A percentile compares a stretch with the other conserved stretches of the same genome.
Evolutionary conservation across 2,797 vertebrate genomes (phyloP).

Genomic region (Notolepis coatsorum): DNA sequence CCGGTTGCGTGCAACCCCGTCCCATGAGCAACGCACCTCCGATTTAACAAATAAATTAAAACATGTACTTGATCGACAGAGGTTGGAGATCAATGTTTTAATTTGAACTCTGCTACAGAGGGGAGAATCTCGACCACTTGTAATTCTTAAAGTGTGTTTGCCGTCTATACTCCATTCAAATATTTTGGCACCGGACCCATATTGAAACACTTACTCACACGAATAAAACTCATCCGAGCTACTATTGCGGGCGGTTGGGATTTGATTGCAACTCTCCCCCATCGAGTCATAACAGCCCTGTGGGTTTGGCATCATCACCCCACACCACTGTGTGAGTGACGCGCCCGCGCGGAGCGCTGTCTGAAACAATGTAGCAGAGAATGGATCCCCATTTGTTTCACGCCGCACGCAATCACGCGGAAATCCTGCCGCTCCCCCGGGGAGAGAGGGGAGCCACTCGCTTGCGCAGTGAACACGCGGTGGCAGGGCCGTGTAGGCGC

Average conservation of each 20-base stretch:
- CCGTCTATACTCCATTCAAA: background rate
- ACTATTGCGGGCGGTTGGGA: background rate
- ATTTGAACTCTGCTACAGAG: too few relatives aligned
- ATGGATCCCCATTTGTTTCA: background rate
- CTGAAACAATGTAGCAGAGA: background rate
- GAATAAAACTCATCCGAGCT: background rate
- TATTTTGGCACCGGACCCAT: background rate
- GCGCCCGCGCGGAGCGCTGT: too few relatives aligned
- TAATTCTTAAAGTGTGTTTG: too few relatives aligned
- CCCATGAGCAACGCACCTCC: too few relatives aligned
- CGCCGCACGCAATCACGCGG: background rate
- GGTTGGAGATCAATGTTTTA: too few relatives aligned
- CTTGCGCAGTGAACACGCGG: background rate
- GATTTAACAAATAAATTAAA: too few relatives aligned
- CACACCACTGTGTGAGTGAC: background rate
- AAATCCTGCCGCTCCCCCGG: background rate
- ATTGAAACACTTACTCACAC: background rate
- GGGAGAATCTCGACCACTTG: too few relatives aligned
- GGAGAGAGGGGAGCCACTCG: background rate
- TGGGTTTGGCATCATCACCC: background rate
- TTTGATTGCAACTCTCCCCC: conserved; percentile 1
- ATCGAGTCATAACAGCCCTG: background rate
- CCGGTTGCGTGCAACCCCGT: too few relatives aligned
- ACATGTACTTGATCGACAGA: too few relatives aligned
- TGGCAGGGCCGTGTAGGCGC: background rate